Conservation (phyloP, 2,113 vertebrate genomes). For the Aegotheles bennettii region DNA sequence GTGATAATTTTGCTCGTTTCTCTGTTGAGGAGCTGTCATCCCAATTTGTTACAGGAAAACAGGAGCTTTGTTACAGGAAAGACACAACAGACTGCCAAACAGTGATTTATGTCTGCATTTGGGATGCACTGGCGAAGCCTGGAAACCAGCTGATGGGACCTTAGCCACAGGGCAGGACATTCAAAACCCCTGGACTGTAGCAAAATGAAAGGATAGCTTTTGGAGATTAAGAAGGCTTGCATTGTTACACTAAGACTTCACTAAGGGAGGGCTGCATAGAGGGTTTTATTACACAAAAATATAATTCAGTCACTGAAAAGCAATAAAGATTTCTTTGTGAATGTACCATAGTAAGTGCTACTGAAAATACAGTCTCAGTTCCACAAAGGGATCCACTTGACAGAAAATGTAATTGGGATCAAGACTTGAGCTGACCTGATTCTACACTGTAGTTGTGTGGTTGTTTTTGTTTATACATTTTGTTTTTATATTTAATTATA, state of each 20-base stretch:
- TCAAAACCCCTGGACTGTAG: background rate
- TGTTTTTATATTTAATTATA: slow-evolving; percentile 27
- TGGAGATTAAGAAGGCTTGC: background rate
- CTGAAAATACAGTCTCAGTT: background rate
- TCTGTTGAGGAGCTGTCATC: background rate
- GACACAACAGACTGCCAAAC: background rate
- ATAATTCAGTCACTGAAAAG: slow-evolving; percentile 11
- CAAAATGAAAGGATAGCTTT: background rate
- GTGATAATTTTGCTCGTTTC: background rate
- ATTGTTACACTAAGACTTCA: background rate
- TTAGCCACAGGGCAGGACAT: background rate
- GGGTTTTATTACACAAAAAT: slow-evolving; percentile 3
- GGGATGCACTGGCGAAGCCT: background rate
- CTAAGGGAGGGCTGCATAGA: background rate
- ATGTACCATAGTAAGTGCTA: background rate
- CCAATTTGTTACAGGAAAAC: background rate
- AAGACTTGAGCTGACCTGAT: slow-evolving; percentile 1
- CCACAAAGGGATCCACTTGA: background rate
- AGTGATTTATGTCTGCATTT: background rate
- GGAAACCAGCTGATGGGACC: background rate
- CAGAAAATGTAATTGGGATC: slow-evolving; percentile 41
- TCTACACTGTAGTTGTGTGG: background rate
- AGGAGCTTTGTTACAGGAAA: background rate
- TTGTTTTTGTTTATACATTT: background rate
- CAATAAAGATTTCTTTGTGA: slow-evolving; percentile 24